Conservation (phyloP, 2,797 vertebrate genomes). For the Tapirus indicus region DNA sequence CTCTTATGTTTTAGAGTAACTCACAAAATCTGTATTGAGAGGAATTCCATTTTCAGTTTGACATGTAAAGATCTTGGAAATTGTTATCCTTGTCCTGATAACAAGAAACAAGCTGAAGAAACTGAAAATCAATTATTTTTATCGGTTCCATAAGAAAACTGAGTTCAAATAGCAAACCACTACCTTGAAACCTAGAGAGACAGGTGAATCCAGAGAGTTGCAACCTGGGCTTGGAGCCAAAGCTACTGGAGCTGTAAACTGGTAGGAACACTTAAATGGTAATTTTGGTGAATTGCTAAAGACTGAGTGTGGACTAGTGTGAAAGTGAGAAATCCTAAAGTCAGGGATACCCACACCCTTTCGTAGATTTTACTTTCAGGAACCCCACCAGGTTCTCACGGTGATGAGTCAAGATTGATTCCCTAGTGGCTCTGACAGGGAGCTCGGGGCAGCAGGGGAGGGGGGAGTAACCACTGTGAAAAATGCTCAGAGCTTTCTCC, state of each 20-base stretch:
- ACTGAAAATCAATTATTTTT: background rate
- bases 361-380: background rate
- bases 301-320: background rate
- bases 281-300: background rate
- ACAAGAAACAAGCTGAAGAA: background rate
- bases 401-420: background rate
- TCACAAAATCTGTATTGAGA: background rate
- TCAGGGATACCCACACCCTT: background rate
- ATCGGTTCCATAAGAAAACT: background rate
- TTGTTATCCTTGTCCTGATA: background rate
- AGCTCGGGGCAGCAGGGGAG: too few relatives aligned
- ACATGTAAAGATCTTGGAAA: background rate
- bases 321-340: background rate
- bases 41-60: background rate
- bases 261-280: background rate
- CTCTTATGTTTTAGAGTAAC: background rate
- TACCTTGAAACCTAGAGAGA: background rate
- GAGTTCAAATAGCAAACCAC: background rate
- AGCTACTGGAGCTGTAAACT: background rate
- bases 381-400: background rate
- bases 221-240: background rate
- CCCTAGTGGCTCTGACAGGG: background rate
- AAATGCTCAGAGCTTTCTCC: background rate
- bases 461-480: background rate
- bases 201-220: background rate